These are phyloP conservation scores for Euzetes globulus DNA, from an alignment of 2,888 invertebrate genomes.

Conservation along the genomic window DNA sequence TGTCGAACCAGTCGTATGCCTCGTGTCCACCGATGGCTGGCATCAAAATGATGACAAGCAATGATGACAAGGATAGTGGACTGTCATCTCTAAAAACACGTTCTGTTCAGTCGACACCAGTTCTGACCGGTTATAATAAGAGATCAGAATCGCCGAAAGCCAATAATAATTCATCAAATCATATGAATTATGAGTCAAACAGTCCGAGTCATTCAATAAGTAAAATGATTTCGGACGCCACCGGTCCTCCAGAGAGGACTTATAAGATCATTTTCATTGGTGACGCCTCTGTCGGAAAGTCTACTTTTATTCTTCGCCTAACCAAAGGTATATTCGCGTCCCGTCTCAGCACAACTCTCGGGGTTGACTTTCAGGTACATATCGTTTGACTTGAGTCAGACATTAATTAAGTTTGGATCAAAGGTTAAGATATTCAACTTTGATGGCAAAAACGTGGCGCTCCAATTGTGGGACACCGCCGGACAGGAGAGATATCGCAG, in stretches of 20 bases:
- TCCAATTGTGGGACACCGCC: slow-evolving; percentile 57
- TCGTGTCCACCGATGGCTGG: slow-evolving; percentile 8
- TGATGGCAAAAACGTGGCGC: slow-evolving; percentile 42
- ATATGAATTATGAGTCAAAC: neutral
- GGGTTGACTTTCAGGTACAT: slow-evolving; percentile 56
- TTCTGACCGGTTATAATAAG: neutral
- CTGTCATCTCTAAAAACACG: slow-evolving; percentile 7
- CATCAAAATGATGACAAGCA: neutral
- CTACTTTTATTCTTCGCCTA: slow-evolving; percentile 55
- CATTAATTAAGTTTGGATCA: slow-evolving; percentile 41
- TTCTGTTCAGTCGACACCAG: neutral
- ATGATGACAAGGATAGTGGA: slow-evolving; percentile 27
- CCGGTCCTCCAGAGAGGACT: slow-evolving; percentile 53
- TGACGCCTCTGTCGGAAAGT: slow-evolving; percentile 58
- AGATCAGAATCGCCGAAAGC: neutral
- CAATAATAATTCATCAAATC: neutral
- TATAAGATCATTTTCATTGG: slow-evolving; percentile 58
- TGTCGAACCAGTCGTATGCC: slow-evolving; percentile 6
- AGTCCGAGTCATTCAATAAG: neutral
- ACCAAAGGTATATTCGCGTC: slow-evolving; percentile 54
- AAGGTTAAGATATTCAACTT: neutral
- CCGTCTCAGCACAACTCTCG: slow-evolving; percentile 54
- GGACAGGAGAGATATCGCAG: slow-evolving; percentile 55
- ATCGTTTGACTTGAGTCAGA: slow-evolving; percentile 48
- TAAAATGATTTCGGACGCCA: slow-evolving; percentile 40